phyloP scores from a whole-genome alignment of 1,140 invertebrate species.

The Mercenaria mercenaria region DNA sequence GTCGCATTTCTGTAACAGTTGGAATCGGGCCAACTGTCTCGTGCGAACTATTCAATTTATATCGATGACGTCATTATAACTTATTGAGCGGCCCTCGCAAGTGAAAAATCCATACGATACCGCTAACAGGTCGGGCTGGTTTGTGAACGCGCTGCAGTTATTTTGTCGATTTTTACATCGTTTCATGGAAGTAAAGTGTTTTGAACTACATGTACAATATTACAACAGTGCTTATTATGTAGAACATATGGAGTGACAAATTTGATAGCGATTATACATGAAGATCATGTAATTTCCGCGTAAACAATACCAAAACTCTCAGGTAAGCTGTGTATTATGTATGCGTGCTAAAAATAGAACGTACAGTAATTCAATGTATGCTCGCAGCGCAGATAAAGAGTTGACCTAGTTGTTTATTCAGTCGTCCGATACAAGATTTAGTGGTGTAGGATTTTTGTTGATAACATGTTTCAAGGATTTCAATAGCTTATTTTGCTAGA shows the following conservation, averaged over 20 bases:
- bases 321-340: conserved; percentile 53
- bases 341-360: conserved; percentile 55
- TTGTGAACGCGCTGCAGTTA: conserved; percentile 42
- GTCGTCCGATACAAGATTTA: conserved; percentile 44
- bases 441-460: conserved; percentile 12
- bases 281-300: conserved; percentile 12
- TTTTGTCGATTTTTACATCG: background rate
- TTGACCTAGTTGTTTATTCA: conserved; percentile 54
- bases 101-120: conserved; percentile 40
- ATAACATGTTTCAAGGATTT: conserved; percentile 15
- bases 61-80: background rate
- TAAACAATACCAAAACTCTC: conserved; percentile 14
- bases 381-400: conserved; percentile 42
- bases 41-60: conserved; percentile 5
- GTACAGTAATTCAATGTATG: conserved; percentile 32
- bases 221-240: background rate
- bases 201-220: background rate
- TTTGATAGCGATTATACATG: background rate
- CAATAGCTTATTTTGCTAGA: conserved; percentile 26
- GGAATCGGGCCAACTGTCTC: no score
- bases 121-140: conserved; percentile 30
- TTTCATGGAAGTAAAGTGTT: background rate
- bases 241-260: background rate
- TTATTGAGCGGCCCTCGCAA: conserved; percentile 17
- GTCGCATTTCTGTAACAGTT: no score